Evolutionary conservation across 1,140 invertebrate genomes (phyloP).

Genomic region (Penaeus japonicus): DNA sequence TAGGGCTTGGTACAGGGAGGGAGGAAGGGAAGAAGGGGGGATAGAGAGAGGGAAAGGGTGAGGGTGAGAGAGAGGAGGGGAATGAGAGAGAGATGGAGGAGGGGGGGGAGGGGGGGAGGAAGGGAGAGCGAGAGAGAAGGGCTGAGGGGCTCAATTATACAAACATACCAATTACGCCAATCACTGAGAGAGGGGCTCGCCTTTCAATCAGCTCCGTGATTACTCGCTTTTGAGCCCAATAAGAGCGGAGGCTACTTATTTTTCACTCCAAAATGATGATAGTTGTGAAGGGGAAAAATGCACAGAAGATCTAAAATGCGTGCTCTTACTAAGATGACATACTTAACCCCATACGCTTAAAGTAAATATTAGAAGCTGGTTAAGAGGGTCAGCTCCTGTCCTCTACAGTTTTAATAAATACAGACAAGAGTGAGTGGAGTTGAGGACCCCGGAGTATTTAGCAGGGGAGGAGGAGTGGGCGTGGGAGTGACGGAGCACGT

Average conservation of each 20-base stretch:
- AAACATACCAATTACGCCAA: conserved; percentile 53
- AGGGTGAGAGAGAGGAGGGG: background rate
- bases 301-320: background rate
- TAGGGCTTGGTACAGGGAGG: background rate
- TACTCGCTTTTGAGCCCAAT: conserved; percentile 44
- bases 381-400: no score
- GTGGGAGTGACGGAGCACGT: no score
- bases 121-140: background rate
- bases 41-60: background rate
- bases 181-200: conserved; percentile 43
- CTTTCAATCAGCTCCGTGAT: conserved; percentile 49
- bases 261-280: conserved; percentile 1
- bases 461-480: no score
- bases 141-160: conserved; percentile 42
- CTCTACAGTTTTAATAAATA: conserved; percentile 3
- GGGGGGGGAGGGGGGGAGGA: background rate
- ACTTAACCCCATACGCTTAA: no score
- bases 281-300: conserved; percentile 2
- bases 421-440: conserved; percentile 2
- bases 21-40: background rate
- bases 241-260: conserved; percentile 39
- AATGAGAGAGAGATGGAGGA: conserved; percentile 25
- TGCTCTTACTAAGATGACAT: no score
- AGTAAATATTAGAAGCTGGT: no score
- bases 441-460: background rate